Conservation (phyloP, 1,140 invertebrate genomes). For the Eciton burchellii region DNA sequence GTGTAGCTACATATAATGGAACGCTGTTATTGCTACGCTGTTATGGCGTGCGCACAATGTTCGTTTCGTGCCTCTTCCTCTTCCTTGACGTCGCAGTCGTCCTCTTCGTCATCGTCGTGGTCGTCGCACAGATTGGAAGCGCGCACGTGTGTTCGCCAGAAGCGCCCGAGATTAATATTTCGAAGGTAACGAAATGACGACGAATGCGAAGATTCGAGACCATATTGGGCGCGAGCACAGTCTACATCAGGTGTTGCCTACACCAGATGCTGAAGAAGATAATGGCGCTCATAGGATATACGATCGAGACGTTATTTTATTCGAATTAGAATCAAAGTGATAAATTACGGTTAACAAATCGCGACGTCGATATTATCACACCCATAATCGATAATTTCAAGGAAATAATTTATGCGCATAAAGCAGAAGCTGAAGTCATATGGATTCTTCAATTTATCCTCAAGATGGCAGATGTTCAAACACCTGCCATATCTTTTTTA, state of each 20-base stretch:
- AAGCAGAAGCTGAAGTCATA: too few species aligned
- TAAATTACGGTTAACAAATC: too few species aligned
- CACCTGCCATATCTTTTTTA: too few species aligned
- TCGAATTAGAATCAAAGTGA: too few species aligned
- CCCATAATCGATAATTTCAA: too few species aligned
- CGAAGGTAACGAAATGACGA: conserved; percentile 77
- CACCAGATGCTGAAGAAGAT: too few species aligned
- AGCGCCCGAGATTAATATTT: conserved; percentile 83
- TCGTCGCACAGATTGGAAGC: conserved; percentile 67
- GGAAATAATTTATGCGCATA: too few species aligned
- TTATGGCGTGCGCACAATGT: conserved; percentile 83
- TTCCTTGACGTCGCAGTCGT: conserved; percentile 1
- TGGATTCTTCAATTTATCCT: too few species aligned
- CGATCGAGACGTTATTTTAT: too few species aligned
- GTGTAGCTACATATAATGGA: conserved; percentile 82
- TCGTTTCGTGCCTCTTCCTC: conserved; percentile 70
- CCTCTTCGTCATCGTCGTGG: conserved; percentile 66
- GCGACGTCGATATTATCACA: too few species aligned
- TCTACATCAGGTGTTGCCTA: background rate
- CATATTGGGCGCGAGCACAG: conserved; percentile 28
- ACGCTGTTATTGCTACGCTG: conserved; percentile 83
- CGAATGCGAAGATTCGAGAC: conserved; percentile 36
- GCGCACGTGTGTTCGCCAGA: conserved; percentile 64
- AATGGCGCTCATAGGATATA: background rate
- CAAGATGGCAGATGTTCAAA: too few species aligned